Conservation (phyloP, 2,888 invertebrate species). For the Nowickia ferox region DNA sequence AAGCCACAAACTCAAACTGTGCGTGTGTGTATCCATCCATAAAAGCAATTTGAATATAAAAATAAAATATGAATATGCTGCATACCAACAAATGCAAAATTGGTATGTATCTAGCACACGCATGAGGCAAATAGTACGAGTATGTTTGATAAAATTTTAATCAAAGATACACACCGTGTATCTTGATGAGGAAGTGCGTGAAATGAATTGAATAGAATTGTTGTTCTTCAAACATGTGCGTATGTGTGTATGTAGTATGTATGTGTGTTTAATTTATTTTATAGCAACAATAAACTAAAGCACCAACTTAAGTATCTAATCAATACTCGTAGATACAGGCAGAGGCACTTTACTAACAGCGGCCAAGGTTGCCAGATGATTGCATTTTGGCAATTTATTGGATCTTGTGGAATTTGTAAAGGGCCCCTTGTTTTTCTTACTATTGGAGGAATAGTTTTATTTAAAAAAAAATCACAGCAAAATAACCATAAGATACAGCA, state of each 20-base stretch:
- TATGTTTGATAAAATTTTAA: conserved; percentile 13
- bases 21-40: conserved; percentile 6
- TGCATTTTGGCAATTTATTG: no score
- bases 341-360: not conserved
- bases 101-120: conserved; percentile 23
- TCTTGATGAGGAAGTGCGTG: conserved; percentile 50
- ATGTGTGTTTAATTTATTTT: conserved; percentile 17
- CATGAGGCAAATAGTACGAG: conserved; percentile 9
- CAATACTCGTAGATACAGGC: not conserved
- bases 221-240: not conserved
- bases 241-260: not conserved
- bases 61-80: not conserved
- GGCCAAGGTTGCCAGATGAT: no score
- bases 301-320: conserved; percentile 22
- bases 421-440: no score
- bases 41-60: conserved; percentile 10
- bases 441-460: no score
- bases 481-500: no score
- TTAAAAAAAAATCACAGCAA: no score
- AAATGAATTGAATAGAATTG: conserved; percentile 41
- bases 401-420: no score
- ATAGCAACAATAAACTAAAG: conserved; percentile 29
- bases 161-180: conserved; percentile 4
- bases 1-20: not conserved
- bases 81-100: conserved; percentile 4